phyloP scores from a whole-genome alignment of 2,113 vertebrate genomes.

The Colistium nudipinnis region DNA sequence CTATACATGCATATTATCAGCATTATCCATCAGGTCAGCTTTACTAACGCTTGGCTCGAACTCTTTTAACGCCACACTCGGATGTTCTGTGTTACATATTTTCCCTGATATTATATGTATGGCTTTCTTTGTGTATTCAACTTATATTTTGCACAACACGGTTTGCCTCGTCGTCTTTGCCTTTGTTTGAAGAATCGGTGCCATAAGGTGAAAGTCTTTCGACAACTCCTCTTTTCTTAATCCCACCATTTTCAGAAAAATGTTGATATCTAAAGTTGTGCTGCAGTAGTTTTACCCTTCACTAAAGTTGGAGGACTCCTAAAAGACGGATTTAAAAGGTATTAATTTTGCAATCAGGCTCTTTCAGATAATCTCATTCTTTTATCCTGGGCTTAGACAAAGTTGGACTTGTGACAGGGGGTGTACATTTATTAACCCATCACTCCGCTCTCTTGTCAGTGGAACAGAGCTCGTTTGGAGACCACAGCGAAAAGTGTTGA shows the following conservation, averaged over 20 bases:
- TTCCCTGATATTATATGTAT: no score
- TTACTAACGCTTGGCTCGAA: no score
- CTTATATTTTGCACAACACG: no score
- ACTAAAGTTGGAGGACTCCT: not conserved
- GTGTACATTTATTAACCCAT: conserved; percentile 18
- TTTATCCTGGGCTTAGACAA: conserved; percentile 15
- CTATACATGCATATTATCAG: not conserved
- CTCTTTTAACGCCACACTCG: no score
- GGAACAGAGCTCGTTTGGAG: conserved; percentile 25
- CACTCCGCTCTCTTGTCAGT: not conserved
- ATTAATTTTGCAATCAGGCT: not conserved
- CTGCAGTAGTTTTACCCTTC: no score
- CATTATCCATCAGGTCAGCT: no score
- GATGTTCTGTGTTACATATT: no score
- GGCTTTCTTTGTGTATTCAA: no score
- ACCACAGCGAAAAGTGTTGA: not conserved
- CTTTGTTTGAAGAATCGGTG: no score
- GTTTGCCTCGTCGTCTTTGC: no score
- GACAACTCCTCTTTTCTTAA: no score
- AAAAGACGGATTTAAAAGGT: not conserved
- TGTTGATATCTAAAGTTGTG: not conserved
- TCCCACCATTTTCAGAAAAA: not conserved
- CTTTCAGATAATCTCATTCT: not conserved
- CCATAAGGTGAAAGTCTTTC: no score
- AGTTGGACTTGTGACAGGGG: conserved; percentile 19